Evolutionary conservation across 2,113 vertebrate species (phyloP).

Genomic region (Ascaphus truei): DNA sequence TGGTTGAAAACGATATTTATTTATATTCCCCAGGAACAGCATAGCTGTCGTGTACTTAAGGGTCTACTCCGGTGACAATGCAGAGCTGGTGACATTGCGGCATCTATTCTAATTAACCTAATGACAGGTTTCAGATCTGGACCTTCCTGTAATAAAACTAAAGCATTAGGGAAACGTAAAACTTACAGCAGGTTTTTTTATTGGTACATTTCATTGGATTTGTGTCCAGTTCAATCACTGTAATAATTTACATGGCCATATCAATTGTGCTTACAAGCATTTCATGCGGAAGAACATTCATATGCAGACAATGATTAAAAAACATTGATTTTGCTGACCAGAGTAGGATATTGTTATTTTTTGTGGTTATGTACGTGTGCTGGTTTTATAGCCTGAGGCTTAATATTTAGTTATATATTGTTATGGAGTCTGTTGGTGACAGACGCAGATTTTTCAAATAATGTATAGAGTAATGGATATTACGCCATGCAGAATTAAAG

Average conservation of each 20-base stretch:
- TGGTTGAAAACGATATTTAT: constrained; percentile 17
- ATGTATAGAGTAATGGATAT: too few relatives aligned
- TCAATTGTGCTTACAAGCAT: constrained; percentile 10
- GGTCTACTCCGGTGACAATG: neutral
- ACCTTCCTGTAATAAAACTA: constrained; percentile 26
- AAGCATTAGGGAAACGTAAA: constrained; percentile 34
- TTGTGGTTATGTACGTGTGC: neutral
- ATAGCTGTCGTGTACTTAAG: neutral
- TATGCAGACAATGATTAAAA: constrained; percentile 23
- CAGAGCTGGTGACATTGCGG: neutral
- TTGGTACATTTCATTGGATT: constrained; percentile 33
- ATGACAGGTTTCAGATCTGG: constrained; percentile 31
- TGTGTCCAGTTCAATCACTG: constrained; percentile 31
- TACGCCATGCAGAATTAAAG: too few relatives aligned
- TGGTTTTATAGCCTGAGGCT: neutral
- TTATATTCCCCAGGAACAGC: neutral
- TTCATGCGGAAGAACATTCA: neutral
- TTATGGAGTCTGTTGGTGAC: too few relatives aligned
- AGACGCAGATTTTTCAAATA: too few relatives aligned
- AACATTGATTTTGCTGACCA: too few relatives aligned
- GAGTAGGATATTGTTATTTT: neutral
- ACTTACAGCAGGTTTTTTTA: constrained; percentile 24
- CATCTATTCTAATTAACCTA: constrained; percentile 30
- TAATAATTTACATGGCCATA: constrained; percentile 30
- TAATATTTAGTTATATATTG: too few relatives aligned